phyloP scores from a whole-genome alignment of 2,888 invertebrate genomes.

The Lampropteryx suffumata region DNA sequence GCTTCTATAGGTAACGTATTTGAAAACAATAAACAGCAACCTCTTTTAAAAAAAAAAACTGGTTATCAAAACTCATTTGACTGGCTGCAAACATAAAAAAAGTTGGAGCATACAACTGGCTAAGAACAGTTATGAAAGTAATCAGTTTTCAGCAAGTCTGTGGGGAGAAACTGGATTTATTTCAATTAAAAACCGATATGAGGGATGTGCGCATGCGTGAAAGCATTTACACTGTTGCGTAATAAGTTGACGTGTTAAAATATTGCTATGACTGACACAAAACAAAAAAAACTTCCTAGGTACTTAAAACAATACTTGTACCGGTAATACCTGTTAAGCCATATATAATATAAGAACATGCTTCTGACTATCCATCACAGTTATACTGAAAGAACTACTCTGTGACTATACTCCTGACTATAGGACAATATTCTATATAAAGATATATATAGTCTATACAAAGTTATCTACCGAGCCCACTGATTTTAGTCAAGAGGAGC shows the following conservation, averaged over 20 bases:
- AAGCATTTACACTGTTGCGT: constrained; percentile 56
- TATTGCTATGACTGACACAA: no score
- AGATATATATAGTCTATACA: no score
- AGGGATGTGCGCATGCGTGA: constrained; percentile 63
- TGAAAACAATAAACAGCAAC: constrained; percentile 1
- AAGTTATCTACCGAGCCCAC: no score
- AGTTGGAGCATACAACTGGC: constrained; percentile 37
- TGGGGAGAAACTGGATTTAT: constrained; percentile 69
- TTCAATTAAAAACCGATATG: constrained; percentile 77
- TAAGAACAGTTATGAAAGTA: constrained; percentile 58
- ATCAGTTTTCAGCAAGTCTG: constrained; percentile 64
- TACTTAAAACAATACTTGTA: no score
- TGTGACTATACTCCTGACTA: no score
- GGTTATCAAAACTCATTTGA: background rate
- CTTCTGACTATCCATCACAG: no score
- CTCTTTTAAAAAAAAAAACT: background rate
- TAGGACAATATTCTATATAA: no score
- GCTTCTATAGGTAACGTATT: background rate
- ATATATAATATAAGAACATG: no score
- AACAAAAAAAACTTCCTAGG: no score
- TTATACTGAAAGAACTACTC: no score
- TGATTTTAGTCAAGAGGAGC: no score
- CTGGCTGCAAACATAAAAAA: constrained; percentile 29
- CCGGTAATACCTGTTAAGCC: no score
- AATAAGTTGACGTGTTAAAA: background rate